Percentiles rank a stretch among this genome's conserved stretches.
Evolutionary conservation across 2,113 vertebrate species (phyloP).

Genomic region (Tylochromis polylepis): DNA sequence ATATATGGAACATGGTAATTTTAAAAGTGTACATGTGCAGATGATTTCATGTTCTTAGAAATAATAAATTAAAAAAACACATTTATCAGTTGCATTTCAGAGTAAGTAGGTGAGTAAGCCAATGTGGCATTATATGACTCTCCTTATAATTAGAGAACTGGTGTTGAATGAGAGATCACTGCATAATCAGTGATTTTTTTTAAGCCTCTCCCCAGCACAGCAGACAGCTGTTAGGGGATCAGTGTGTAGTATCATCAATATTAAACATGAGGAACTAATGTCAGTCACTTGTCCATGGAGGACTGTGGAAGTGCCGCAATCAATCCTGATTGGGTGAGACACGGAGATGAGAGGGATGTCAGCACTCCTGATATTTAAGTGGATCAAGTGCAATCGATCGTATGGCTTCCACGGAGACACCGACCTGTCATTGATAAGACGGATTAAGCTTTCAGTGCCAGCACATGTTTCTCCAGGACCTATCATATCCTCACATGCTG

Average conservation of each 20-base stretch:
- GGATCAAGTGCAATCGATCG: constrained; percentile 66
- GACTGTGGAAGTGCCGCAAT: constrained; percentile 32
- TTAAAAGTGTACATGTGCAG: no score
- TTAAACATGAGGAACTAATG: constrained; percentile 67
- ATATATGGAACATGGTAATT: no score
- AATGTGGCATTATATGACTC: background rate
- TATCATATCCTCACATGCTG: constrained; percentile 48
- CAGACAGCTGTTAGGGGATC: constrained; percentile 77
- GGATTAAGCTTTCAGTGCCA: constrained; percentile 58
- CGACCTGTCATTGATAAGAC: constrained; percentile 60
- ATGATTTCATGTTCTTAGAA: no score
- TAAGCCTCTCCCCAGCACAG: constrained; percentile 69
- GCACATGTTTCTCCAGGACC: constrained; percentile 42
- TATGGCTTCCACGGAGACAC: constrained; percentile 40
- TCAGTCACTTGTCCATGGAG: constrained; percentile 29
- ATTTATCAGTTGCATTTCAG: background rate
- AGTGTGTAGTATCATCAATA: constrained; percentile 59
- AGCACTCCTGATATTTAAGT: constrained; percentile 57
- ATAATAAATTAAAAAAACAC: background rate
- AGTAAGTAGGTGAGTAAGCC: background rate
- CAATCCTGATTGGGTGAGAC: constrained; percentile 49
- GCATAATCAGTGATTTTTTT: constrained; percentile 60
- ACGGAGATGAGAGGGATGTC: constrained; percentile 38
- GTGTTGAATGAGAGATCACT: background rate
- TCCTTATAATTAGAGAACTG: background rate